Evolutionary conservation across 2,888 invertebrate species (phyloP).

Genomic region (Cremastinae sp.): DNA sequence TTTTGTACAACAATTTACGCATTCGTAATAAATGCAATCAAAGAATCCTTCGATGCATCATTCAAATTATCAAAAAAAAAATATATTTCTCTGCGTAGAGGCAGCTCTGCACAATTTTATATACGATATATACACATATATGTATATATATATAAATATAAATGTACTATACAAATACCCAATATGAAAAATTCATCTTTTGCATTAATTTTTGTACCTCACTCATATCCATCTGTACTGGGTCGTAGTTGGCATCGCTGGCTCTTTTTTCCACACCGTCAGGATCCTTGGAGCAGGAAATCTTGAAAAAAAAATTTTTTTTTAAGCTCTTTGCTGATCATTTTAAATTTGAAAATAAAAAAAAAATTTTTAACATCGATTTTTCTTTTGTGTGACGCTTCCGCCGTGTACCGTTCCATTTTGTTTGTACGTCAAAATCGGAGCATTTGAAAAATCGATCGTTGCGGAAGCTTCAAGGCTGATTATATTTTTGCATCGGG

Average conservation of each 20-base stretch:
- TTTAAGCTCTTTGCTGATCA: too few species aligned
- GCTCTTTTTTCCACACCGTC: slow-evolving; percentile 74
- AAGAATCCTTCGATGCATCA: too few species aligned
- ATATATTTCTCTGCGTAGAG: too few species aligned
- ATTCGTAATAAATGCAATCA: too few species aligned
- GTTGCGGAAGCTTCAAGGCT: too few species aligned
- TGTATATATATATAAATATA: slow-evolving; percentile 6
- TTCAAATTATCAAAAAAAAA: too few species aligned
- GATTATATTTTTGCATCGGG: too few species aligned
- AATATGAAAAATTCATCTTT: slow-evolving; percentile 53
- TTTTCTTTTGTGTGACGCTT: too few species aligned
- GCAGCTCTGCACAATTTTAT: too few species aligned
- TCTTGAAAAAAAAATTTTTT: slow-evolving; percentile 53
- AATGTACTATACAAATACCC: not conserved
- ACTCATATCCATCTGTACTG: slow-evolving; percentile 90
- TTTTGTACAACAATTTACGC: slow-evolving; percentile 8
- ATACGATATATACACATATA: slow-evolving; percentile 20
- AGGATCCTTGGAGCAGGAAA: slow-evolving; percentile 69
- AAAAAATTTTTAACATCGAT: not conserved
- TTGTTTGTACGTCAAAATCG: too few species aligned
- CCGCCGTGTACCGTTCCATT: too few species aligned
- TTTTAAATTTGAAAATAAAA: not conserved
- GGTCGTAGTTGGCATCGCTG: slow-evolving; percentile 87
- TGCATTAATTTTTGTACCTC: slow-evolving; percentile 82
- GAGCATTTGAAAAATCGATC: too few species aligned